Evolutionary conservation across 37 sponge, comb jelly and placozoan species (phyloP).

Genomic region (Chondrilla cf. caribensis): DNA sequence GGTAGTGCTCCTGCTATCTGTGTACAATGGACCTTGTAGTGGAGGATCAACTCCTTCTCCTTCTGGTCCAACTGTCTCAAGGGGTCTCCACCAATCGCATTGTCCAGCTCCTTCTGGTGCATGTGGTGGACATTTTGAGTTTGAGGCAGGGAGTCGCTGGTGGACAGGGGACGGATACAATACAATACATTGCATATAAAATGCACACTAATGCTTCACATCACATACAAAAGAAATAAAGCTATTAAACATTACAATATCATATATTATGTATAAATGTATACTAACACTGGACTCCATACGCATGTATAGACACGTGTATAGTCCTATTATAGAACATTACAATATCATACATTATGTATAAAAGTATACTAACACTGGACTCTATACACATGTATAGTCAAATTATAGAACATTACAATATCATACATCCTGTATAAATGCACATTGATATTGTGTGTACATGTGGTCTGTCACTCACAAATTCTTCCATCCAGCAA

Average conservation of each 20-base stretch:
- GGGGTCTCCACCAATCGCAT: slow-evolving; percentile 55
- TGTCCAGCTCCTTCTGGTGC: slow-evolving; percentile 49
- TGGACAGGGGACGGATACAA: not conserved
- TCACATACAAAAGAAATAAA: no score
- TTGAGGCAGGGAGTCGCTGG: not conserved
- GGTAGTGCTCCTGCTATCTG: slow-evolving; percentile 78
- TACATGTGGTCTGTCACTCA: not conserved
- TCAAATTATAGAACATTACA: no score
- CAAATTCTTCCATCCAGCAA: slow-evolving; percentile 29
- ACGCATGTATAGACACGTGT: no score
- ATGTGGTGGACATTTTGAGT: not conserved
- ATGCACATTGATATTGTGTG: not conserved
- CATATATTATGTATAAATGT: no score
- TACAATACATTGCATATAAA: not conserved
- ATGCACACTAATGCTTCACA: not conserved
- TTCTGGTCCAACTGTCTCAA: slow-evolving; percentile 47
- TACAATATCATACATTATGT: no score
- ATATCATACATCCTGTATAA: not conserved
- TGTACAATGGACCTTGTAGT: slow-evolving; percentile 52
- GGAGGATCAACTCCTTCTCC: slow-evolving; percentile 67
- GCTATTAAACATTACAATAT: no score
- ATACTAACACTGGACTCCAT: no score
- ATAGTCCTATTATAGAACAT: no score
- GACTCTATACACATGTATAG: no score
- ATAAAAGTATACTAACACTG: no score